These are phyloP conservation scores for Vidua macroura DNA, from an alignment of 2,113 vertebrate genomes.

Conservation along the genomic window DNA sequence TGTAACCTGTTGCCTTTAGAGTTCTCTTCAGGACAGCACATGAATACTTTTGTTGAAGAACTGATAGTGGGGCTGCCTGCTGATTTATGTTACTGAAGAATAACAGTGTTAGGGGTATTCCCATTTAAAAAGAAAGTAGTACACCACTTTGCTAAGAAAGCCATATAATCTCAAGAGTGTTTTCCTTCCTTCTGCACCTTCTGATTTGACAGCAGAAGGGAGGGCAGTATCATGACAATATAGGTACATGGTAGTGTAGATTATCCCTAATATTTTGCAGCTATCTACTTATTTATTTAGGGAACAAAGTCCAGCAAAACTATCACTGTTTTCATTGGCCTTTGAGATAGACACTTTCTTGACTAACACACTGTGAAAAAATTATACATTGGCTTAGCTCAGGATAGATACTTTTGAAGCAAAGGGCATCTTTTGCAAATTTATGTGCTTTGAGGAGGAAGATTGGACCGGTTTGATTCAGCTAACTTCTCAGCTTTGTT, in stretches of 20 bases:
- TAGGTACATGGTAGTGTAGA: not conserved
- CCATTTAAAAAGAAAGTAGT: not conserved
- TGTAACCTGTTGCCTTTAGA: not conserved
- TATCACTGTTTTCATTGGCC: conserved; percentile 50
- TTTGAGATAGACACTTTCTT: conserved; percentile 45
- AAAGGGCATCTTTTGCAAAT: not conserved
- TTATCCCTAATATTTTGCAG: conserved; percentile 51
- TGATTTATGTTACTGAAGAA: not conserved
- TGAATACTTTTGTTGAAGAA: not conserved
- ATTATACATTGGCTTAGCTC: conserved; percentile 26
- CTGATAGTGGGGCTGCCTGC: not conserved
- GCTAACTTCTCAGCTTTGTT: not conserved
- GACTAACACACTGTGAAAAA: conserved; percentile 16
- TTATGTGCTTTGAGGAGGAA: not conserved
- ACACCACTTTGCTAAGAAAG: not conserved
- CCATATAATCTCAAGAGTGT: not conserved
- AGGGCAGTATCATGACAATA: not conserved
- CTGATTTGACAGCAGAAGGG: not conserved
- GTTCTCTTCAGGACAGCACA: not conserved
- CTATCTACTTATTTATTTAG: conserved; percentile 44
- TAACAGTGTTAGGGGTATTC: not conserved
- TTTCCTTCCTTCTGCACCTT: not conserved
- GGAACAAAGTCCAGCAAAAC: conserved; percentile 40
- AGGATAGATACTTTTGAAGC: not conserved
- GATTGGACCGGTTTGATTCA: not conserved